These are phyloP conservation scores for Thamnophis sirtalis DNA, from an alignment of 2,113 vertebrate genomes.

Conservation along the genomic window DNA sequence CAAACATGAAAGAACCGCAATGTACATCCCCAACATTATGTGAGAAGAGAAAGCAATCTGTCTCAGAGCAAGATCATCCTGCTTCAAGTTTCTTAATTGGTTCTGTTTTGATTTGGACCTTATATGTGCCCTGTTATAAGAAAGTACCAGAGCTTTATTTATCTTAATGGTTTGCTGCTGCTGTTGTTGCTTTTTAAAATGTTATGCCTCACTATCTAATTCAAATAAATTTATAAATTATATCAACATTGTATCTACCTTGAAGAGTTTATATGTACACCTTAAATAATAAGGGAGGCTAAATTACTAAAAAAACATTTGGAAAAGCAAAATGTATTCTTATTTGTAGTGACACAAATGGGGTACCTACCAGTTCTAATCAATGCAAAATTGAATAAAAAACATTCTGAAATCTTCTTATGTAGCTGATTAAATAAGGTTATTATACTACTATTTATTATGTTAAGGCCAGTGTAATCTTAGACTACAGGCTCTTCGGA, in stretches of 20 bases:
- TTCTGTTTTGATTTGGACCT: background rate
- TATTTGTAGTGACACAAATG: background rate
- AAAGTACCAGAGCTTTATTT: background rate
- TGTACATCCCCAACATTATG: background rate
- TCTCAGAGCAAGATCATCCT: background rate
- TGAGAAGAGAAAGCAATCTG: background rate
- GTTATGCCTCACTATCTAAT: background rate
- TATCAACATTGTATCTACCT: background rate
- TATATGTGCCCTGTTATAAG: background rate
- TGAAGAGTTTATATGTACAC: background rate
- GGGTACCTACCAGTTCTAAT: background rate
- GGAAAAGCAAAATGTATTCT: background rate
- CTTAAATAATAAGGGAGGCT: background rate
- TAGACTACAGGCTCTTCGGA: background rate
- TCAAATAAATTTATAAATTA: background rate
- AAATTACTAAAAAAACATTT: background rate
- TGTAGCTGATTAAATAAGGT: background rate
- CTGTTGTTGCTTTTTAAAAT: background rate
- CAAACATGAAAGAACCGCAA: background rate
- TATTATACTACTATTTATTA: background rate
- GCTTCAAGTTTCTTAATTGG: rapidly evolving
- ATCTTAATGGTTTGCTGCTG: background rate
- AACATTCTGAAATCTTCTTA: background rate
- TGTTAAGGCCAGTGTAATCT: background rate
- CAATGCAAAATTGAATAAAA: background rate